Percentiles rank a stretch among this genome's conserved stretches.
These are phyloP conservation scores for Hassar affinis DNA, from an alignment of 2,113 vertebrate genomes.

Conservation along the genomic window DNA sequence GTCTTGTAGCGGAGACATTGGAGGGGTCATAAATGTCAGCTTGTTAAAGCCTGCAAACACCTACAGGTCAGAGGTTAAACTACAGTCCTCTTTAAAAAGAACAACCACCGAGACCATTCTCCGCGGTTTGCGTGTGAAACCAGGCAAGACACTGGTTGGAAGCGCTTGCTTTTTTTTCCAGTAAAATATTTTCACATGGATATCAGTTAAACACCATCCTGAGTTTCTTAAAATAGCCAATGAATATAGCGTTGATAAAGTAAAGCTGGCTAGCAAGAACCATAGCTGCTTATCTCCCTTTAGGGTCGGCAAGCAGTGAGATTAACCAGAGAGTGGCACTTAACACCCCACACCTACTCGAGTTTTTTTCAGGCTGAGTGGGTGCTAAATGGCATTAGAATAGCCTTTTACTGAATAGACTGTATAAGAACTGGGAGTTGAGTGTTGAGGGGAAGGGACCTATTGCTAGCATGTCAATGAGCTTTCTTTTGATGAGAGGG, in stretches of 20 bases:
- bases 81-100: conserved; percentile 65
- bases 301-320: conserved; percentile 47
- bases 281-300: conserved; percentile 50
- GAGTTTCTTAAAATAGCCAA: neutral
- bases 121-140: conserved; percentile 15
- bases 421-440: conserved; percentile 55
- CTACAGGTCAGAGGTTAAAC: conserved; percentile 64
- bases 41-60: conserved; percentile 70
- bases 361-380: conserved; percentile 53
- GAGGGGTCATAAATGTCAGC: conserved; percentile 66
- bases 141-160: neutral
- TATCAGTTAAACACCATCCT: neutral
- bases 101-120: conserved; percentile 30
- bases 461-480: conserved; percentile 44
- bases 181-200: neutral
- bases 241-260: neutral
- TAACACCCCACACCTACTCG: conserved; percentile 59
- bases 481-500: conserved; percentile 45
- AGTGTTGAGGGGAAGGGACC: conserved; percentile 48
- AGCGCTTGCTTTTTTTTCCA: neutral
- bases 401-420: conserved; percentile 54
- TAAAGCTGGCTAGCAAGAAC: neutral
- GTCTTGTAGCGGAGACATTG: conserved; percentile 38
- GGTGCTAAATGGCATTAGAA: conserved; percentile 45
- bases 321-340: conserved; percentile 60